Percentiles rank a stretch among this genome's conserved stretches.
phyloP scores from a whole-genome alignment of 2,113 vertebrate genomes.

The Oryzias woworae region DNA sequence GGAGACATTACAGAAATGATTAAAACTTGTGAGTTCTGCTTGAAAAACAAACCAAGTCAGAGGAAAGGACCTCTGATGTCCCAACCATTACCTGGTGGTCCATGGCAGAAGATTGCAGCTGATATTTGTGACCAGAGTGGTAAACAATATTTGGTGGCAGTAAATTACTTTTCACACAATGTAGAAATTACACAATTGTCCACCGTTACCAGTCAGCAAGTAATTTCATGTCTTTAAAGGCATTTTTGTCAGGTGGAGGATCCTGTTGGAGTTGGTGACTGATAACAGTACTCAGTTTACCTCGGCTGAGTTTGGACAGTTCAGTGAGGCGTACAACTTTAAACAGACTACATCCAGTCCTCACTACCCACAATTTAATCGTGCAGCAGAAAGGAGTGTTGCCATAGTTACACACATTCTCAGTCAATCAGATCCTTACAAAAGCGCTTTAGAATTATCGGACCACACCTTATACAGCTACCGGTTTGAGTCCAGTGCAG shows the following conservation, averaged over 20 bases:
- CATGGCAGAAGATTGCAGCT: conserved; percentile 1
- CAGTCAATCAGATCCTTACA: too few species aligned
- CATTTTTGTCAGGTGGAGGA: not conserved
- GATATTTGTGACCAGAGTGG: not conserved
- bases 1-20: not conserved
- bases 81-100: not conserved
- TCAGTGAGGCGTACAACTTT: too few species aligned
- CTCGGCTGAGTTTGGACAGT: too few species aligned
- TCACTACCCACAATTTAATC: too few species aligned
- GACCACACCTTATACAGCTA: too few species aligned
- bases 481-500: too few species aligned
- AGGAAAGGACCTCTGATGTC: not conserved
- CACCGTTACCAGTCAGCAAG: not conserved
- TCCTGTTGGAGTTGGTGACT: too few species aligned
- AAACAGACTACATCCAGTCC: too few species aligned
- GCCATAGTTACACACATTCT: too few species aligned
- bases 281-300: too few species aligned
- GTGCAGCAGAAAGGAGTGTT: too few species aligned
- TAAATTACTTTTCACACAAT: not conserved
- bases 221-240: not conserved
- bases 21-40: not conserved
- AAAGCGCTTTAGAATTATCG: too few species aligned
- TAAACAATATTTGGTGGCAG: not conserved
- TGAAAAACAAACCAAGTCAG: not conserved
- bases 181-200: not conserved